Evolutionary conservation across 2,113 vertebrate species (phyloP), one percentile per base, ranked within the genome.

Genomic region (Oreocharis arfaki): DNA sequence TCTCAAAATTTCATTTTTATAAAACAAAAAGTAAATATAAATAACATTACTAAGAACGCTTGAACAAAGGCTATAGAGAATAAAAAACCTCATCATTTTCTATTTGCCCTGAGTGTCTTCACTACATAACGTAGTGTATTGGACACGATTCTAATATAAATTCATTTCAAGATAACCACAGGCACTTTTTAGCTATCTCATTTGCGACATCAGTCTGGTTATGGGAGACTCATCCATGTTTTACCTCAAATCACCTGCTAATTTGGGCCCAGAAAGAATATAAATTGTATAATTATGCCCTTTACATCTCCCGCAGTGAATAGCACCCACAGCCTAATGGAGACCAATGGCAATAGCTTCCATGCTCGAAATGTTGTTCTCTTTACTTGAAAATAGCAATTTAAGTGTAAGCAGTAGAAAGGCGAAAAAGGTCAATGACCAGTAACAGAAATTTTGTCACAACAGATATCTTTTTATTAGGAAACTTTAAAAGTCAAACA

Each of bases 91-190:
- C 55, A 97, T 95, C 30, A 5, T n/a, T 89, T 93, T 77, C 35
- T 78, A 88, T 97, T 97, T 96, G 78, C 88, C 94, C 67, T 87
- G 55, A 96, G 90, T 84, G 61, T 87, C 76, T 96, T 87, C 78
- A 96, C 79, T 78, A 88, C 91, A 69, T 93, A 98, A 97, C 97
- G 95, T 78, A 97, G 75, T 46, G 89, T 83, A 97, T 70, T 96
- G 93, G 84, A 94, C 90, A 93, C 74, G 97, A 96, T 94, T 96
- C 84, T 96, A 96, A 98, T 97, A 90, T 96, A 97, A 97, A 92
- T 96, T 97, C 67, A 97, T 98, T 98, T 98, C 77, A 94, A 87
- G 87, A 96, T 90, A 96, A 97, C 94, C 63, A 3, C 71, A 95
- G 97, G 96, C 92, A 84, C 65, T 91, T 84, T 79, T 93, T 85